Evolutionary conservation across 2,888 invertebrate genomes (phyloP).

Genomic region (Encarsia formosa): DNA sequence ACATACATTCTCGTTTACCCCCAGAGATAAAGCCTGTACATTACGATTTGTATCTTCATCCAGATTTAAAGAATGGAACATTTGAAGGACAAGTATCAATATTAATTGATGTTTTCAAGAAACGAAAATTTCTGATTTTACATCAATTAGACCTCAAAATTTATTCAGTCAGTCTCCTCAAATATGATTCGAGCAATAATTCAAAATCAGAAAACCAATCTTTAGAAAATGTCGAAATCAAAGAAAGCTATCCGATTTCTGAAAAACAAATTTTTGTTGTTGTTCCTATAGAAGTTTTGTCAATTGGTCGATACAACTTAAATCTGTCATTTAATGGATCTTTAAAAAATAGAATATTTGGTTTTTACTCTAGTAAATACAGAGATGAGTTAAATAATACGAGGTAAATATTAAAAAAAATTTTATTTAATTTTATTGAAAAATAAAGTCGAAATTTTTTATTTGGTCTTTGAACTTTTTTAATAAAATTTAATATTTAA

Average conservation of each 20-base stretch:
- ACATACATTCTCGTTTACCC: constrained; percentile 56
- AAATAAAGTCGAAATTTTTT: too few species aligned
- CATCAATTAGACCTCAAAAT: constrained; percentile 55
- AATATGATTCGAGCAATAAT: too few species aligned
- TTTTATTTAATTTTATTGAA: too few species aligned
- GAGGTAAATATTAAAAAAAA: too few species aligned
- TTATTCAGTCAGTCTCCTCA: constrained; percentile 49
- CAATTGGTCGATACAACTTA: constrained; percentile 49
- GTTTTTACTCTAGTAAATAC: constrained; percentile 61
- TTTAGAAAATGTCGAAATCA: constrained; percentile 36
- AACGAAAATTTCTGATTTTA: constrained; percentile 52
- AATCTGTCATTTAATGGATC: constrained; percentile 56
- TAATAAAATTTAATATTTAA: neutral
- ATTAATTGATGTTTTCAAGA: constrained; percentile 50
- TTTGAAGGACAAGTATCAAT: constrained; percentile 60
- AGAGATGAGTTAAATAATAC: constrained; percentile 42
- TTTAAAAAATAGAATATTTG: constrained; percentile 56
- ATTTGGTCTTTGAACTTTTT: too few species aligned
- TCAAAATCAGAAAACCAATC: too few species aligned
- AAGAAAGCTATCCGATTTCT: constrained; percentile 32
- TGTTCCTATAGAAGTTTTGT: constrained; percentile 34
- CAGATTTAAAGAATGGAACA: constrained; percentile 59
- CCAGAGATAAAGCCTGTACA: constrained; percentile 57
- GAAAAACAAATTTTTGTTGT: constrained; percentile 43
- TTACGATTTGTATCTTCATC: constrained; percentile 63